Conservation (phyloP, 2,888 invertebrate genomes). For the Anticlea derivata region DNA sequence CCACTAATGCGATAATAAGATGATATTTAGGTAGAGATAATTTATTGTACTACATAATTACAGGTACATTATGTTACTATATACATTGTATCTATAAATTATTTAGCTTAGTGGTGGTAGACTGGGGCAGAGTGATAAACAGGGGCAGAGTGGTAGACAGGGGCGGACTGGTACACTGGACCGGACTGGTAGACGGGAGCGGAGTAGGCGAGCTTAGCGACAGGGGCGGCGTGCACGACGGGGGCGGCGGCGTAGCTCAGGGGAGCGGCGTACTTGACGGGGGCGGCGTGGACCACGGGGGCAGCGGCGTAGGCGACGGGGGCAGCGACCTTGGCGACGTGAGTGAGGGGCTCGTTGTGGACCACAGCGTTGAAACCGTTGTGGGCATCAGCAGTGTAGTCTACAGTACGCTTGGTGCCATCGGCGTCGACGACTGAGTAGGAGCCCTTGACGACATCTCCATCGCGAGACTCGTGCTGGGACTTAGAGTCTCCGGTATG, state of each 20-base stretch:
- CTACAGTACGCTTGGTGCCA: conserved; percentile 75
- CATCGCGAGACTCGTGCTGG: conserved; percentile 74
- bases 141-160: conserved; percentile 65
- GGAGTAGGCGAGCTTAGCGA: conserved; percentile 52
- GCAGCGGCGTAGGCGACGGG: conserved; percentile 69
- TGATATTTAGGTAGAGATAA: conserved; percentile 19
- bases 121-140: conserved; percentile 63
- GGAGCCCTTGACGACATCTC: conserved; percentile 75
- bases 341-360: conserved; percentile 63
- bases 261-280: conserved; percentile 62
- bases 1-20: neutral
- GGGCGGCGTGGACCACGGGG: conserved; percentile 53
- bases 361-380: conserved; percentile 81
- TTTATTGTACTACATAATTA: conserved; percentile 19
- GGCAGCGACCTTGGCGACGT: conserved; percentile 54
- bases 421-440: conserved; percentile 78
- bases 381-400: conserved; percentile 75
- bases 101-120: conserved; percentile 67
- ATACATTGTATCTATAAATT: neutral
- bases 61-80: too few relatives aligned
- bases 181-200: conserved; percentile 55
- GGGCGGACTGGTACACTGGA: conserved; percentile 53
- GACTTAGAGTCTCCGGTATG: conserved; percentile 73
- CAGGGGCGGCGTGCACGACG: conserved; percentile 54
- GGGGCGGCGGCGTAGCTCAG: conserved; percentile 73